phyloP scores from a whole-genome alignment of 2,113 vertebrate genomes.

The human region GRCh38 chr9:75211001-75211500 shows the following conservation, averaged over 20 bases:
- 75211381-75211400: conserved; percentile 59
- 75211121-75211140: conserved; percentile 46
- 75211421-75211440: conserved; percentile 54
- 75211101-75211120: conserved; percentile 11
- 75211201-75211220: conserved; percentile 37
- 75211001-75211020: conserved; percentile 21
- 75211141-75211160: background rate
- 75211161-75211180: background rate
- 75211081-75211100: conserved; percentile 16
- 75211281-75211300: conserved; percentile 18
- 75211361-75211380: background rate
- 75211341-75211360: background rate
- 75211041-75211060: background rate
- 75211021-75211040: background rate
- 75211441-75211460: conserved; percentile 40
- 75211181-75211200: background rate
- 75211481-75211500: conserved; percentile 55
- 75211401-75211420: conserved; percentile 51
- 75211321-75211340: conserved; percentile 57
- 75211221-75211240: conserved; percentile 41
- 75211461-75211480: conserved; percentile 66
- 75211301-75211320: conserved; percentile 67
- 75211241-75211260: conserved; percentile 52
- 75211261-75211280: conserved; percentile 51
- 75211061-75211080: background rate